phyloP scores from a whole-genome alignment of 2,888 invertebrate species.

The Nipponacmea schrenckii region DNA sequence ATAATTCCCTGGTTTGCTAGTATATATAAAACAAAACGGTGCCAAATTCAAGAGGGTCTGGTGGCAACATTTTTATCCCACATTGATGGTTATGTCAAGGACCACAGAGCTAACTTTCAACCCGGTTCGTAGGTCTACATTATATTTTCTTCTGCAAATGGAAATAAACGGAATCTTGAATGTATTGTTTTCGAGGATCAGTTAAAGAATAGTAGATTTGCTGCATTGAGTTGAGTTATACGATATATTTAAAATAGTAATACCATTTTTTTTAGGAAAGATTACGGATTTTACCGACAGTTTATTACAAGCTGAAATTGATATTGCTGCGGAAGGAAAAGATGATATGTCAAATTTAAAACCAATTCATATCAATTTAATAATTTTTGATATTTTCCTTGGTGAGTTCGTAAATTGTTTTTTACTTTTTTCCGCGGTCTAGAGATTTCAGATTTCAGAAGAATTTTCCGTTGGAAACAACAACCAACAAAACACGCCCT shows the following conservation, averaged over 20 bases:
- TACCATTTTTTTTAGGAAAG: constrained; percentile 14
- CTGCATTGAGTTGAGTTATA: too few relatives aligned
- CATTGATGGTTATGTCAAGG: neutral
- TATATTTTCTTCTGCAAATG: too few relatives aligned
- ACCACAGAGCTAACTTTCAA: constrained; percentile 23
- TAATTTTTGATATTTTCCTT: constrained; percentile 21
- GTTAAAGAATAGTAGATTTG: too few relatives aligned
- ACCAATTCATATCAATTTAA: constrained; percentile 18
- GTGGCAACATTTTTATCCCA: neutral
- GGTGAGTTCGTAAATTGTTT: constrained; percentile 10
- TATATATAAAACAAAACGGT: constrained; percentile 6
- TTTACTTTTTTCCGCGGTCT: too few relatives aligned
- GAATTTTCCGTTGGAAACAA: too few relatives aligned
- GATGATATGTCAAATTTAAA: constrained; percentile 23
- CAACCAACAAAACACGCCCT: too few relatives aligned
- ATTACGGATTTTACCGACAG: constrained; percentile 27
- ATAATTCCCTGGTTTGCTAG: constrained; percentile 14
- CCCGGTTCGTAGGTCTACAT: neutral
- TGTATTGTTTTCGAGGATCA: too few relatives aligned
- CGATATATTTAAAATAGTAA: too few relatives aligned
- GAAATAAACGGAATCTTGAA: too few relatives aligned
- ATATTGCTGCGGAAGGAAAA: constrained; percentile 23
- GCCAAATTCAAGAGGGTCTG: neutral
- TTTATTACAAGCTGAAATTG: constrained; percentile 27
- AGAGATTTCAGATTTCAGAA: too few relatives aligned